Conservation (phyloP, 2,888 invertebrate genomes). For the Argyresthia goedartella region DNA sequence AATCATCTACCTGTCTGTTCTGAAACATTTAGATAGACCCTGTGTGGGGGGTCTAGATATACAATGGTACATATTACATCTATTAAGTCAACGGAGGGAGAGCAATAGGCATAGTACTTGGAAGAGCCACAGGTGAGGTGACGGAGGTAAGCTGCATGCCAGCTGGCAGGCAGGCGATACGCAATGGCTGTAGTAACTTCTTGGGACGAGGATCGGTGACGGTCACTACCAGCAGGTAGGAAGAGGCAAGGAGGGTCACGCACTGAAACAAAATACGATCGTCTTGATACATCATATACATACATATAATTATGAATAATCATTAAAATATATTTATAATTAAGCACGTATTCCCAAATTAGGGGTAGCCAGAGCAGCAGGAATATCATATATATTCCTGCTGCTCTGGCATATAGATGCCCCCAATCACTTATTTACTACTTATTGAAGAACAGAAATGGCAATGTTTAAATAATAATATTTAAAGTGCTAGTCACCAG, state of each 20-base stretch:
- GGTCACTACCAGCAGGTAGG: constrained; percentile 35
- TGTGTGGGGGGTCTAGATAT: background rate
- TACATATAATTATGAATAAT: too few species aligned
- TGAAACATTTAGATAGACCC: background rate
- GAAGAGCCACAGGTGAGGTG: background rate
- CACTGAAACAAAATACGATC: constrained; percentile 23
- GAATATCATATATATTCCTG: too few species aligned
- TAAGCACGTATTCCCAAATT: too few species aligned
- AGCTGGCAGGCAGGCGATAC: background rate
- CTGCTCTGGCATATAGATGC: too few species aligned
- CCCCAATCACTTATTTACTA: too few species aligned
- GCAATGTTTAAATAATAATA: too few species aligned
- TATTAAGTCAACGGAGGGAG: background rate
- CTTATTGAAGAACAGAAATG: too few species aligned
- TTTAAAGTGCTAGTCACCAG: constrained; percentile 28
- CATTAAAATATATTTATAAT: too few species aligned
- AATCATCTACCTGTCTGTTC: background rate
- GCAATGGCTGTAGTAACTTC: background rate
- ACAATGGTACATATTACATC: background rate
- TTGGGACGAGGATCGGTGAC: constrained; percentile 15
- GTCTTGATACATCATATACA: too few species aligned
- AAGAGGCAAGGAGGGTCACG: constrained; percentile 42
- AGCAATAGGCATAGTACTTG: background rate
- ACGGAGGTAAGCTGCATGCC: background rate
- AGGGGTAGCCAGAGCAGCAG: too few species aligned